Conservation (phyloP, 1,140 invertebrate species). For the Riptortus pedestris region DNA sequence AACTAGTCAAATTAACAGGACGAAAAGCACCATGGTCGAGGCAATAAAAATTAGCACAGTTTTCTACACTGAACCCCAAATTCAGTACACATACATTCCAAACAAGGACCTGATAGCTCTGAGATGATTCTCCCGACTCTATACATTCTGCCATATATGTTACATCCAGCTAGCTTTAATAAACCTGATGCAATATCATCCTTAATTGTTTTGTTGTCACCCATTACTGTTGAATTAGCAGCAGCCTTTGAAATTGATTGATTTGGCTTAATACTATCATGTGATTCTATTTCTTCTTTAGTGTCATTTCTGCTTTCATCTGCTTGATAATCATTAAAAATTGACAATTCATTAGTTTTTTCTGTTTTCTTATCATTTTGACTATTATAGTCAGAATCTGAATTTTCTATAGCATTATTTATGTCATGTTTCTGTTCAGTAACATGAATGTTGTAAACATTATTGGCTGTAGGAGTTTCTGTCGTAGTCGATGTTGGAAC, state of each 20-base stretch:
- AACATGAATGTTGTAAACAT: neutral
- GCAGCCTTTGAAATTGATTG: neutral
- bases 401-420: constrained; percentile 2
- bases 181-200: constrained; percentile 39
- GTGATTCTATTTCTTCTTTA: constrained; percentile 29
- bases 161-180: constrained; percentile 75
- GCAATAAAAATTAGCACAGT: constrained; percentile 49
- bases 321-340: constrained; percentile 4
- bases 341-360: neutral
- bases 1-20: too few species aligned
- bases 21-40: too few species aligned
- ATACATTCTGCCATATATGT: constrained; percentile 86
- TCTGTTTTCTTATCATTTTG: constrained; percentile 6
- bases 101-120: constrained; percentile 69
- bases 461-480: neutral
- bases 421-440: neutral
- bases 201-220: neutral
- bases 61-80: constrained; percentile 73
- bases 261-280: constrained; percentile 6
- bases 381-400: neutral
- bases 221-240: neutral
- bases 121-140: constrained; percentile 69
- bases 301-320: constrained; percentile 3
- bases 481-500: neutral
- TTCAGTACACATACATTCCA: constrained; percentile 76